Evolutionary conservation across 2,888 invertebrate genomes (phyloP).

Genomic region (Pandemis heparana): DNA sequence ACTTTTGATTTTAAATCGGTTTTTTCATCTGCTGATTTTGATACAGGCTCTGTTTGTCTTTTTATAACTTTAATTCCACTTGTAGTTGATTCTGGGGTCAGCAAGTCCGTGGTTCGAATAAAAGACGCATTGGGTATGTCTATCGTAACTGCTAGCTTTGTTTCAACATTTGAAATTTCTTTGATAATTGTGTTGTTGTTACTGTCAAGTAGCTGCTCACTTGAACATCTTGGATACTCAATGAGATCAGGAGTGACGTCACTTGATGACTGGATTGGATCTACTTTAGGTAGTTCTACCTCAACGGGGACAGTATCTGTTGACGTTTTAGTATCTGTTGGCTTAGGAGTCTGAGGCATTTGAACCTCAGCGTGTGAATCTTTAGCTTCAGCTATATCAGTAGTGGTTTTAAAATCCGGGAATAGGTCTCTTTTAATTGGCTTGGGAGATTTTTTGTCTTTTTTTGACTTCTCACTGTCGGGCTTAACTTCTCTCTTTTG

Average conservation of each 20-base stretch:
- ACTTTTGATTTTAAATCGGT: slow-evolving; percentile 77
- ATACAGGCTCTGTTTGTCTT: slow-evolving; percentile 42
- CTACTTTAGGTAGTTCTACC: slow-evolving; percentile 38
- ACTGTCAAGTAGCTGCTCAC: slow-evolving; percentile 63
- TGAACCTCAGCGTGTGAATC: slow-evolving; percentile 13
- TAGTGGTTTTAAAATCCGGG: slow-evolving; percentile 1
- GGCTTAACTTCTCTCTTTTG: background rate
- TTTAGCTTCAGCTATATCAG: background rate
- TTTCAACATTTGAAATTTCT: slow-evolving; percentile 59
- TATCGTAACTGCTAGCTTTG: slow-evolving; percentile 53
- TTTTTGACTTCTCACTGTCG: slow-evolving; percentile 17
- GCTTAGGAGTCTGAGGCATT: slow-evolving; percentile 23
- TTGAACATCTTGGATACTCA: slow-evolving; percentile 68
- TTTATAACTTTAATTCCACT: slow-evolving; percentile 51
- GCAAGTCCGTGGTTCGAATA: slow-evolving; percentile 59
- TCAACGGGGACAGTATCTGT: slow-evolving; percentile 8
- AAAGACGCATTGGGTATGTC: slow-evolving; percentile 55
- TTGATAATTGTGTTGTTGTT: slow-evolving; percentile 72
- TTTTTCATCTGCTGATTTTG: slow-evolving; percentile 58
- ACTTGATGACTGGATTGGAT: slow-evolving; percentile 55
- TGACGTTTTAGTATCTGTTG: slow-evolving; percentile 7
- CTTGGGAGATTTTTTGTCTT: slow-evolving; percentile 33
- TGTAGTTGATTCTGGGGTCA: slow-evolving; percentile 51
- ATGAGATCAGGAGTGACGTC: slow-evolving; percentile 68
- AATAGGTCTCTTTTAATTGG: slow-evolving; percentile 10